Percentiles rank a stretch among this genome's conserved stretches.
These are phyloP conservation scores for Tillus elongatus DNA, from an alignment of 2,888 invertebrate species.

Conservation along the genomic window DNA sequence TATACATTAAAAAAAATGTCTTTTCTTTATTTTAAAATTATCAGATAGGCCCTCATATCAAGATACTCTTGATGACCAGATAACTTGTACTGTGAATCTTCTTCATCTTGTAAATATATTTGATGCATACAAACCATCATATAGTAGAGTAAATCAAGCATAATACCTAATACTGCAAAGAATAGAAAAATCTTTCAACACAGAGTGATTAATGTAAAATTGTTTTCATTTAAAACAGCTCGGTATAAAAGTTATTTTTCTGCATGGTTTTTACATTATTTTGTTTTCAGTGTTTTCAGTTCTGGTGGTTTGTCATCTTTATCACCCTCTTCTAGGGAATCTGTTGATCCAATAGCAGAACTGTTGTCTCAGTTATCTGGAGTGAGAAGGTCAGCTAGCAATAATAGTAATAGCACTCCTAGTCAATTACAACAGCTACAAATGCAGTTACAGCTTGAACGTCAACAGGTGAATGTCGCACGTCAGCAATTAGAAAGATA, in stretches of 20 bases:
- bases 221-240: background rate
- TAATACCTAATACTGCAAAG: too few species aligned
- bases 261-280: too few species aligned
- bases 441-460: conserved; percentile 87
- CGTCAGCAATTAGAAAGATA: conserved; percentile 84
- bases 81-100: too few species aligned
- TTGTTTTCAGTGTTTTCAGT: conserved; percentile 47
- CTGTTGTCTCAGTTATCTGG: conserved; percentile 90
- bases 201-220: too few species aligned
- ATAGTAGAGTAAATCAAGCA: too few species aligned
- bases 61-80: too few species aligned
- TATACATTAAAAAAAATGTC: too few species aligned
- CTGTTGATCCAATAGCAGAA: conserved; percentile 95
- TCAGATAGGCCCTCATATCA: too few species aligned
- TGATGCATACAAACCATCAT: too few species aligned
- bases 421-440: conserved; percentile 87
- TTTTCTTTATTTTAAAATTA: too few species aligned
- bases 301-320: conserved; percentile 78
- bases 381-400: conserved; percentile 63
- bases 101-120: too few species aligned
- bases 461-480: conserved; percentile 78
- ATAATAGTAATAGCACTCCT: conserved; percentile 50
- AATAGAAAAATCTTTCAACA: too few species aligned
- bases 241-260: conserved; percentile 7
- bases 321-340: conserved; percentile 83